Base-by-base conservation (phyloP, 1,140 invertebrate genomes). In the Delia radicum region DNA sequence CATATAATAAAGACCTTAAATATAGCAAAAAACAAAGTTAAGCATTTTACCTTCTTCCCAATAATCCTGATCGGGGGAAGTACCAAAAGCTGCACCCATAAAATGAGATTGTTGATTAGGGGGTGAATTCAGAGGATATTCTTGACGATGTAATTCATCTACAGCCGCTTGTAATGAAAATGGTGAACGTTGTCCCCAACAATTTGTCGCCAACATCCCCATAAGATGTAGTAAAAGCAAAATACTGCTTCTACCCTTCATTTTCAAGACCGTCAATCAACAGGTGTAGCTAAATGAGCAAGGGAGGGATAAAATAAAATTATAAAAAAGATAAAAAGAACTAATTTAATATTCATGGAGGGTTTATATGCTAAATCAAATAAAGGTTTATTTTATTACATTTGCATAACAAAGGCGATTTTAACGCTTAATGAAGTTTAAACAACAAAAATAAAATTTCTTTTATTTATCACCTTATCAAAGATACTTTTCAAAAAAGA, bases 101-200 rank as follows among this genome's bases (percentile, higher is more conserved):
- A 79, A 46, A 76, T 75, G 67, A 3, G 78, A 63, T n/a, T 73
- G 73, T 31, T 67, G 72, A 27, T 37, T 65, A 3, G 79, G 42
- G 4, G 84, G 84, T 8, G 79, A 77, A 62, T 85, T 85, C 27
- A 84, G 46, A 1, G 84, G 84, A 76, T 85, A 84, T 76, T 86
- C 84, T 13, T 84, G 81, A 12, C 82, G 82, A 78, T 83, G 83
- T 76, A 86, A 74, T 69, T 85, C 84, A 73, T 86, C 84, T 26
- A 86, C 82, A 10, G 84, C 84, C 26, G 81, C 84, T 78, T 85
- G 84, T 24, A 85, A 78, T 10, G 84, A 85, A 65, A 80, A 85
- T n/a, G 79, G 78, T 15, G 80, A 77, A 55, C 77, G 84, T 26
- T 85, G 83, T 1, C 81, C 74, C 72, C 42, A 72, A 55, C 37